Percentiles rank a stretch among this genome's conserved stretches.
Conservation (phyloP, 1,140 invertebrate species). For the Formica selysi region DNA sequence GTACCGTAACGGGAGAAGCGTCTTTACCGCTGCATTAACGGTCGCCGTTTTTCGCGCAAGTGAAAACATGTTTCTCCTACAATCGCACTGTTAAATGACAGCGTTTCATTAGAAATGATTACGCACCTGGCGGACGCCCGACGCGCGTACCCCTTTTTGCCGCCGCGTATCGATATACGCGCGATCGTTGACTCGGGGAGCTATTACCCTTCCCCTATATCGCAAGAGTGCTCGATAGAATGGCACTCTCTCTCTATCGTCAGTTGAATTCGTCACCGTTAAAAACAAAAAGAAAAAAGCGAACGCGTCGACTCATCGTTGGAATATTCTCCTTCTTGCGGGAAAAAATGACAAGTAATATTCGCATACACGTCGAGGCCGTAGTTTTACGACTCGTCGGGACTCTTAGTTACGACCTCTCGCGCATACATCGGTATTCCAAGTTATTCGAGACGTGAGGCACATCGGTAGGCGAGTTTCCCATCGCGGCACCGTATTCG, state of each 20-base stretch:
- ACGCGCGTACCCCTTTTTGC: conserved; percentile 44
- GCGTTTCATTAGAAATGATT: conserved; percentile 86
- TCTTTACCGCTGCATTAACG: conserved; percentile 87
- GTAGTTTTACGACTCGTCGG: conserved; percentile 57
- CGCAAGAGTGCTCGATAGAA: too few species aligned
- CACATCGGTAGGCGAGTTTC: conserved; percentile 66
- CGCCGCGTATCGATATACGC: neutral
- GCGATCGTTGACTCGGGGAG: conserved; percentile 17
- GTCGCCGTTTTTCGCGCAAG: conserved; percentile 86
- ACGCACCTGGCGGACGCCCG: conserved; percentile 72
- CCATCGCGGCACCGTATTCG: conserved; percentile 60
- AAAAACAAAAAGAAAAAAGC: neutral
- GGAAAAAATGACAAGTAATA: conserved; percentile 54
- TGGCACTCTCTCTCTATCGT: neutral
- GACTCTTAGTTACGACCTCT: conserved; percentile 56
- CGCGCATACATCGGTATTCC: conserved; percentile 63
- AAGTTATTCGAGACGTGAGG: conserved; percentile 66
- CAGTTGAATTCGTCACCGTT: neutral
- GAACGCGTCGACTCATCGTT: neutral
- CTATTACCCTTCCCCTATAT: neutral
- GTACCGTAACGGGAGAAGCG: conserved; percentile 85
- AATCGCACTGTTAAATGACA: conserved; percentile 84
- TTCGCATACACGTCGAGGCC: conserved; percentile 29
- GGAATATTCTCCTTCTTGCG: neutral
- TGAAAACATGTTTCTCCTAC: conserved; percentile 85